Evolutionary conservation across 2,797 vertebrate species (phyloP), one percentile per base, ranked within the genome.

Genomic region (Hydrocynus forskahlii): DNA sequence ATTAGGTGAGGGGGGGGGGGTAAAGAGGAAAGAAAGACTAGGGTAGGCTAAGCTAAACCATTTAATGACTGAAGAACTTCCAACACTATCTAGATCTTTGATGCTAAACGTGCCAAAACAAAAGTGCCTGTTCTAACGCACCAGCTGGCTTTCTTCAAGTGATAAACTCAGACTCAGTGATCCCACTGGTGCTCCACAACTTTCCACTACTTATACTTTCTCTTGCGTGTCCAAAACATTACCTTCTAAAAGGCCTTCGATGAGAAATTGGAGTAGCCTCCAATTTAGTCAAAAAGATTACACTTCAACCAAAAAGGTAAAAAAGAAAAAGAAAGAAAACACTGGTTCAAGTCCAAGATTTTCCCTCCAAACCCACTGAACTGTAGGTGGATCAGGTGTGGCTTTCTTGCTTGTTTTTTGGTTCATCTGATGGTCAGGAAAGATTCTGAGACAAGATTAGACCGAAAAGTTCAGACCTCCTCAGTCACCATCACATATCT

Each of bases 401-500:
- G 23, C 17, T 35, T 55, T 55, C 12, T 48, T 10, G 10, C 8
- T 16, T 52, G 10, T 52, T 12, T 25, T 29, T 35, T 69, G 43
- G 13, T 55, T 72, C 25, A 14, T 35, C 69, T 38, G 14, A 38
- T n/a, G n/a, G 23, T 52, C 14, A 25, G 21, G 23, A 14, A 48
- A 16, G 16, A 3, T 55, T 5, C 52, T 6, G 17, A 8, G 17
- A 43, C 38, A 19, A 17, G 35, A 66, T 2, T 29, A 2, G 19
- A 48, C 2, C 9, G 57, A 13, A n/a, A 63, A 64, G 76, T 78
- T 76, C 21, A 77, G 50, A 40, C 59, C 23, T 35, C 25, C 25
- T 45, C 19, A 48, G 48, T 54, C 54, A 78, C 35, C 2, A 55
- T 40, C 55, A 75, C 68, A 59, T 52, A 71, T 62, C 38, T 70